phyloP scores from a whole-genome alignment of 2,113 vertebrate species.

The Oenanthe oenanthe region DNA sequence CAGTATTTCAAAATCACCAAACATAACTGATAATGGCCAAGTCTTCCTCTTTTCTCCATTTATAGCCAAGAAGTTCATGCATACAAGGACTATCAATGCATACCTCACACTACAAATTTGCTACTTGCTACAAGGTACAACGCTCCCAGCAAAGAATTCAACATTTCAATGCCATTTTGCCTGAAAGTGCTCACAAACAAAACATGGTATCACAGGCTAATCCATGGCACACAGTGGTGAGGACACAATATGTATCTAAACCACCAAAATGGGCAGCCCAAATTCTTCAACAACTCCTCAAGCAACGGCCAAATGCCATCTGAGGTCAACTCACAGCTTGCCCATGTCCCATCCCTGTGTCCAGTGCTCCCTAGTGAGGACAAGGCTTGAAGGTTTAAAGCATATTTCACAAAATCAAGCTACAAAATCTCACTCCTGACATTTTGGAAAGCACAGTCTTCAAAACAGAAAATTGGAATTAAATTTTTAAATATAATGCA shows the following conservation, averaged over 20 bases:
- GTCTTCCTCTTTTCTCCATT: background rate
- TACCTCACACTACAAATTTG: background rate
- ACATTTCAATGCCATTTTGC: background rate
- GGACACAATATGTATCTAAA: accelerated
- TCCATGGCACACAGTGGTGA: background rate
- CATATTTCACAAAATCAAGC: background rate
- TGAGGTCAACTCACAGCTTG: background rate
- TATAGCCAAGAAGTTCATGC: background rate
- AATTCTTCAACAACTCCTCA: background rate
- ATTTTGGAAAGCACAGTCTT: background rate
- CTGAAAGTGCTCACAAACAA: background rate
- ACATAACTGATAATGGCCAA: background rate
- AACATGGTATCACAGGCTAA: background rate
- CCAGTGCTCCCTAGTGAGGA: background rate
- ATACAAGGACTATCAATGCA: background rate
- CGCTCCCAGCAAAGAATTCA: background rate
- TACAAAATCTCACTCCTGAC: background rate
- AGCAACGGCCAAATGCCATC: background rate
- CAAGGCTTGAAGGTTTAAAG: background rate
- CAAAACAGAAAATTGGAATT: background rate
- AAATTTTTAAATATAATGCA: background rate
- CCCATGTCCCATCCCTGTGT: accelerated
- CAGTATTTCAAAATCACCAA: background rate
- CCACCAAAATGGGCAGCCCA: background rate
- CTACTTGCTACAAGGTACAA: background rate